Conservation (phyloP, 2,888 invertebrate species). For the Selenia dentaria region DNA sequence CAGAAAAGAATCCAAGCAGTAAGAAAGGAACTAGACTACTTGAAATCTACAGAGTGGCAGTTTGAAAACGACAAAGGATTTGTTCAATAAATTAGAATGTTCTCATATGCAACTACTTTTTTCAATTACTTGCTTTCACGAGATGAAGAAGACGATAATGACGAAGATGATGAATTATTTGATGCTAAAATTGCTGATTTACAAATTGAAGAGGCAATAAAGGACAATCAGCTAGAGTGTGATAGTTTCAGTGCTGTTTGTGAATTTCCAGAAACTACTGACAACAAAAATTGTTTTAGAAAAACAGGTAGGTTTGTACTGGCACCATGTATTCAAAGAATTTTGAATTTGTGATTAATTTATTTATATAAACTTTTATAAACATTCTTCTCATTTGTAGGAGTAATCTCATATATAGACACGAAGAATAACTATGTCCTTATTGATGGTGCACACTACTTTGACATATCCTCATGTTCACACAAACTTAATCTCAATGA, state of each 20-base stretch:
- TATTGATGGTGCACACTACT: slow-evolving; percentile 85
- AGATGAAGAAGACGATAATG: slow-evolving; percentile 53
- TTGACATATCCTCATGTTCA: slow-evolving; percentile 65
- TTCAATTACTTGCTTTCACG: slow-evolving; percentile 60
- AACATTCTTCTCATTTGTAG: slow-evolving; percentile 53
- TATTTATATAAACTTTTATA: no score
- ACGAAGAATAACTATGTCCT: slow-evolving; percentile 65
- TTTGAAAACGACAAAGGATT: slow-evolving; percentile 89
- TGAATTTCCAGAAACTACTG: slow-evolving; percentile 40
- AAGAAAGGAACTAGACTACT: slow-evolving; percentile 89
- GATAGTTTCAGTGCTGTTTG: slow-evolving; percentile 2
- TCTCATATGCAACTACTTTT: slow-evolving; percentile 68
- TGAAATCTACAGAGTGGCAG: slow-evolving; percentile 93
- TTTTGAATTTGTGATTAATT: no score
- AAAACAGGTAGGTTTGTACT: slow-evolving; percentile 55
- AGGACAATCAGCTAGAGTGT: slow-evolving; percentile 30
- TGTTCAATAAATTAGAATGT: slow-evolving; percentile 82
- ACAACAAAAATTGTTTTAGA: slow-evolving; percentile 58
- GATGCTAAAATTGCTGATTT: slow-evolving; percentile 58
- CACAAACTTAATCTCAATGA: slow-evolving; percentile 75
- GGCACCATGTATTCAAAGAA: no score
- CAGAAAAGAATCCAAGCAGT: slow-evolving; percentile 88
- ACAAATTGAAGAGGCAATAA: slow-evolving; percentile 25
- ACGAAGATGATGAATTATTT: slow-evolving; percentile 66
- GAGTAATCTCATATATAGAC: slow-evolving; percentile 84